Evolutionary conservation across 2,113 vertebrate species (phyloP).

Genomic region (Gambusia holbrooki): DNA sequence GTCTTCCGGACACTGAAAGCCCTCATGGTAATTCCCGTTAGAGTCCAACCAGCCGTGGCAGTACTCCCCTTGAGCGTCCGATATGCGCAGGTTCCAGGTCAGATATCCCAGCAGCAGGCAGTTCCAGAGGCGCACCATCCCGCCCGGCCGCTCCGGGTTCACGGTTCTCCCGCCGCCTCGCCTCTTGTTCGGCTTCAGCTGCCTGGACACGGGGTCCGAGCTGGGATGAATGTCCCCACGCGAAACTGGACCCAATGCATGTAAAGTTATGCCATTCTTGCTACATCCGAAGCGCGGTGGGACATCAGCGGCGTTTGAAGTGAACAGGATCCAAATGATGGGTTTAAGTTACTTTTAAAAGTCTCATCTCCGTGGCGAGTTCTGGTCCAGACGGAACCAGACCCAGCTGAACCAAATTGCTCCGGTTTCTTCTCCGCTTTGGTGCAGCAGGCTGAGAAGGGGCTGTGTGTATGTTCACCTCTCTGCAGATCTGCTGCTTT

Average conservation of each 20-base stretch:
- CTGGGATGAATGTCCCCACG: background rate
- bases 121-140: slow-evolving; percentile 81
- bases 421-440: background rate
- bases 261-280: slow-evolving; percentile 49
- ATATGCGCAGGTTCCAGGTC: slow-evolving; percentile 82
- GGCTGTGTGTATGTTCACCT: slow-evolving; percentile 39
- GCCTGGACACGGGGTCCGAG: slow-evolving; percentile 2
- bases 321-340: background rate
- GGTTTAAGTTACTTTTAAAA: slow-evolving; percentile 4
- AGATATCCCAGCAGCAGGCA: slow-evolving; percentile 85
- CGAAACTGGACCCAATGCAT: background rate
- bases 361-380: background rate
- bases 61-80: slow-evolving; percentile 87
- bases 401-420: background rate
- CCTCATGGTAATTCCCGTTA: slow-evolving; percentile 89
- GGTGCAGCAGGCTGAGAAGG: slow-evolving; percentile 4
- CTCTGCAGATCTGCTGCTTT: slow-evolving; percentile 52
- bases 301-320: background rate
- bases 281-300: background rate
- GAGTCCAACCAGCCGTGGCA: slow-evolving; percentile 95
- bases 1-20: slow-evolving; percentile 96
- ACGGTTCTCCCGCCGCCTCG: slow-evolving; percentile 11
- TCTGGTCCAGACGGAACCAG: background rate
- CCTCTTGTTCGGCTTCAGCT: slow-evolving; percentile 13
- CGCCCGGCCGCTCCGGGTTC: slow-evolving; percentile 41